Evolutionary conservation across 2,888 invertebrate genomes (phyloP).

Genomic region (Stictocephala bisonia): DNA sequence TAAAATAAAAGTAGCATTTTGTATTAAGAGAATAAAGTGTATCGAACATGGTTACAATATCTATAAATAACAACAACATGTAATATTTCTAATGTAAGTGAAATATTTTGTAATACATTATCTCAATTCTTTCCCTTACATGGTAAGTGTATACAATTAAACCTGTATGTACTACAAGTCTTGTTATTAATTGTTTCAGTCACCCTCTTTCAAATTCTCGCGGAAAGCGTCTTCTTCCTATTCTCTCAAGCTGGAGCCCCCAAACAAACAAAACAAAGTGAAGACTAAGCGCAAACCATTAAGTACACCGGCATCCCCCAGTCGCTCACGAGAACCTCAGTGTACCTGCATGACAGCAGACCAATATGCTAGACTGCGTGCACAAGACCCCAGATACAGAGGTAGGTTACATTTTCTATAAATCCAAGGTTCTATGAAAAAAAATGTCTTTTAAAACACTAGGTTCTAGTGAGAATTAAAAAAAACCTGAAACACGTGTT

Average conservation of each 20-base stretch:
- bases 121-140: too few species aligned
- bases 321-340: constrained; percentile 87
- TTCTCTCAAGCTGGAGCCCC: constrained; percentile 93
- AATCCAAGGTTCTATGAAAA: neutral
- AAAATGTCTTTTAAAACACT: neutral
- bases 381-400: constrained; percentile 86
- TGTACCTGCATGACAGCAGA: constrained; percentile 97
- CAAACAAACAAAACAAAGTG: constrained; percentile 83
- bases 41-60: too few species aligned
- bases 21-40: too few species aligned
- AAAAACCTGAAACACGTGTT: too few species aligned
- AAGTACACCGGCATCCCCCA: constrained; percentile 94
- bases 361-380: constrained; percentile 86
- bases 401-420: constrained; percentile 61
- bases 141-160: too few species aligned
- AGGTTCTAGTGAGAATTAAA: too few species aligned
- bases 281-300: constrained; percentile 91
- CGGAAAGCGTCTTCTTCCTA: constrained; percentile 97
- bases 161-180: too few species aligned
- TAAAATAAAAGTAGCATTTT: too few species aligned
- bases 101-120: too few species aligned
- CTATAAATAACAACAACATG: too few species aligned
- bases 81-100: too few species aligned
- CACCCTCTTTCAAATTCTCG: constrained; percentile 97
- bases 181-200: too few species aligned